Base-by-base conservation (phyloP, 2,113 vertebrate species). In the Neotoma lepida region DNA sequence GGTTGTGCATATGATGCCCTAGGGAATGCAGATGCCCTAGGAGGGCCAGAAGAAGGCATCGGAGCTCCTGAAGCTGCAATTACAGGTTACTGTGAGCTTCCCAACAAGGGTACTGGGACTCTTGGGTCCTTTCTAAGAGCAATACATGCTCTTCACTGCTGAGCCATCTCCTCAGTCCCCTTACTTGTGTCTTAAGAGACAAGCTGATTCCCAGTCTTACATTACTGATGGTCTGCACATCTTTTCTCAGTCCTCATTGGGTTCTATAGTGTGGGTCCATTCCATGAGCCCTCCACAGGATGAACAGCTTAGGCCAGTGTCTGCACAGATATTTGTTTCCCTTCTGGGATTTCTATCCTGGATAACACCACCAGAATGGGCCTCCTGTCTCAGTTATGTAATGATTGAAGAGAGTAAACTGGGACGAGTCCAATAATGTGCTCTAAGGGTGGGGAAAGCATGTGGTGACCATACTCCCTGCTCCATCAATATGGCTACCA, bases 281-380 rank as follows among this genome's bases (percentile, higher is more conserved):
- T 3, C 58, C 14, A 13, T 71, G 86, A 73, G 22, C 44, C 39
- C 73, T 91, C 74, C 41, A 1, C 4, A 82, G 73, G 39, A 28
- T 68, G 61, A 33, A 33, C 90, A 30, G 74, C n/a, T 71, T 33
- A 44, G 70, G 46, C 49, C 58, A 46, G 89, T 28, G 26, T 63
- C 95, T 51, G 93, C 39, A 3, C 49, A 88, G 94, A 82, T n/a
- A 63, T 6, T 63, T 33, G 39, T 86, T 96, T 97, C 86, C 64
- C 76, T 24, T 82, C 41, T 56, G 82, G 7, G 71, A 26, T 66
- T 97, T 51, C 46, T 39, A 51, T 71, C 64, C 70, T 18, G 66
- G 64, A 86, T 30, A 70, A 10, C 12, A 54, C 1, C 80, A 73
- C 35, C 9, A 89, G 56, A 74, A 70, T 4, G 0, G 30, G 12